A percentile compares a stretch with the other conserved stretches of the same genome.
These are phyloP conservation scores for Oryzias melastigma DNA, from an alignment of 2,113 vertebrate species.

Conservation along the genomic window DNA sequence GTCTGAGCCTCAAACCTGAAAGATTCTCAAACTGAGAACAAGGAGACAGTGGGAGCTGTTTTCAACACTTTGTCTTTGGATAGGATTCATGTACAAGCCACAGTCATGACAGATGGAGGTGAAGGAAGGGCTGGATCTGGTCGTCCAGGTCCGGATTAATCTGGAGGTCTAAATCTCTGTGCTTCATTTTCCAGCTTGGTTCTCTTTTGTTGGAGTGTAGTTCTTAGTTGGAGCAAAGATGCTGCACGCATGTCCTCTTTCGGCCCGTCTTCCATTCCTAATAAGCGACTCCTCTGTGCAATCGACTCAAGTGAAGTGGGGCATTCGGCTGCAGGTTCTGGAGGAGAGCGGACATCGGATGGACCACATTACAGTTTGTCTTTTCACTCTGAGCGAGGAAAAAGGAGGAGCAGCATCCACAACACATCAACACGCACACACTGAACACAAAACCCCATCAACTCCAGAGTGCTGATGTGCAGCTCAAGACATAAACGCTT, in stretches of 20 bases:
- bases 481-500: background rate
- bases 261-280: slow-evolving; percentile 48
- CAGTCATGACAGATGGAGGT: slow-evolving; percentile 50
- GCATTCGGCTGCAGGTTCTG: slow-evolving; percentile 75
- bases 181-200: slow-evolving; percentile 42
- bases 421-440: slow-evolving; percentile 9
- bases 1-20: slow-evolving; percentile 16
- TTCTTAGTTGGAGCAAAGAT: slow-evolving; percentile 55
- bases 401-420: background rate
- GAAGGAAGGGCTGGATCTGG: slow-evolving; percentile 36
- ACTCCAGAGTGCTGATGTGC: background rate
- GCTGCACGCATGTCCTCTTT: slow-evolving; percentile 39
- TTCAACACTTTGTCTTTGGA: slow-evolving; percentile 24
- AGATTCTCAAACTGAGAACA: slow-evolving; percentile 39
- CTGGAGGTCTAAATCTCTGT: slow-evolving; percentile 63
- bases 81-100: slow-evolving; percentile 55
- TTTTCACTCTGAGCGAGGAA: background rate
- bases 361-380: background rate
- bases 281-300: slow-evolving; percentile 10
- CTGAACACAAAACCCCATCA: slow-evolving; percentile 23
- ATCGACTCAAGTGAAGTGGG: slow-evolving; percentile 70
- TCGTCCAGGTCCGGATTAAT: slow-evolving; percentile 41
- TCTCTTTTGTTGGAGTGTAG: slow-evolving; percentile 50
- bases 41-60: slow-evolving; percentile 34
- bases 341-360: slow-evolving; percentile 30